phyloP scores from a whole-genome alignment of 35 echinoderm and acorn worm genomes.

The Acanthaster planci region DNA sequence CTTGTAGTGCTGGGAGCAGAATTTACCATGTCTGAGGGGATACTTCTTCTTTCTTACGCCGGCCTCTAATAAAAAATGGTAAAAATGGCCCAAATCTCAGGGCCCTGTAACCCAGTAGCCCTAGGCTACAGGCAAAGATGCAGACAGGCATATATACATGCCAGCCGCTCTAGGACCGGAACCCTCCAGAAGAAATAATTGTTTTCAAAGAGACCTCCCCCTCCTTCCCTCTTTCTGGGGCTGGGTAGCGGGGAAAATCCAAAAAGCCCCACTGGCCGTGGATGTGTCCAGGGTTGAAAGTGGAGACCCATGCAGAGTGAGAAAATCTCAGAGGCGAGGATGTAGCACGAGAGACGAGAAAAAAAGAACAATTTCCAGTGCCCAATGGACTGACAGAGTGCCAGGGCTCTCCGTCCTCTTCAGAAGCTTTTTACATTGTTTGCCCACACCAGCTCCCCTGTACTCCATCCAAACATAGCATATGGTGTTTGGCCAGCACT shows the following conservation, averaged over 20 bases:
- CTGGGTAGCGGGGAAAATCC: background rate
- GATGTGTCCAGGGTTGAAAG: constrained; percentile 19
- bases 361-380: background rate
- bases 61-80: too few species aligned
- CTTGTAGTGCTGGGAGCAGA: background rate
- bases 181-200: constrained; percentile 29
- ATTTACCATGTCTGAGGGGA: background rate
- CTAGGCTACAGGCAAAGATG: constrained; percentile 1
- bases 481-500: constrained; percentile 27
- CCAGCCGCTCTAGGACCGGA: background rate
- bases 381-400: background rate
- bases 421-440: constrained; percentile 31
- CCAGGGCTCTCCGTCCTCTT: constrained; percentile 1
- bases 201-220: constrained; percentile 20
- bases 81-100: background rate
- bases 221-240: too few species aligned
- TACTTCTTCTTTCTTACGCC: too few species aligned
- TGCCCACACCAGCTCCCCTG: constrained; percentile 19
- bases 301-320: constrained; percentile 3
- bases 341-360: too few species aligned
- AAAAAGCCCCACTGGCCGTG: constrained; percentile 15
- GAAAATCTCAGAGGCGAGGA: background rate
- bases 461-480: constrained; percentile 25
- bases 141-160: background rate
- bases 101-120: constrained; percentile 22